Base-by-base conservation (phyloP, 2,888 invertebrate genomes). In the Plusia festucae region DNA sequence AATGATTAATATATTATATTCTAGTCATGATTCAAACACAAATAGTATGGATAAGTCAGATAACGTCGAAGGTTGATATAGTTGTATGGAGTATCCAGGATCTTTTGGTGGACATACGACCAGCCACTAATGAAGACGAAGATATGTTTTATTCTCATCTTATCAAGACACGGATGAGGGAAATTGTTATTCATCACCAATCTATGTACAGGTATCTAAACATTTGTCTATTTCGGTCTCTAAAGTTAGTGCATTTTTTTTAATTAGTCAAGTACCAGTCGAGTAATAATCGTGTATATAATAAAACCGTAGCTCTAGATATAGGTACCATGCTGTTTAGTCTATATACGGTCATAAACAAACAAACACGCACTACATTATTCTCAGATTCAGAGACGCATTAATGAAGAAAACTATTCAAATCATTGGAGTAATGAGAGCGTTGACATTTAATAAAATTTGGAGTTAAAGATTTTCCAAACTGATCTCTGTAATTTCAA, bases 11-110 rank as follows among this genome's bases (percentile, higher is more conserved):
- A 27, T 27, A 15, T 63, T 55, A 24, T 30, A 32, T 68, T 84
- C 70, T 80, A 93, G 93, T 91, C 80, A 88, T 88, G 84, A 68
- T 89, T 24, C 86, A 88, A 79, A 89, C 89, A 13, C 87, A 91
- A 83, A 82, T 93, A 70, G 78, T 92, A 15, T 93, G 92, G 93
- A 82, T 91, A 15, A 82, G 91, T 34, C 86, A 92, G 59, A 90
- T 93, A 70, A 78, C 81, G 11, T 80, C 87, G 15, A 91, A 91
- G 84, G 88, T 87, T 6, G 91, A 93, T 67, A 73, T 93, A 27
- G 76, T 92, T 8, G 85, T 81, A 65, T 90, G 91, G 88, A 82
- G 82, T n/a, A 82, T 92, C 27, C 79, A 88, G 82, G 90, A 92
- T 68, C 73, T 92, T 8, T 74, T 92, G 59, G 78, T 81, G 16